Evolutionary conservation across 2,113 vertebrate species (phyloP), one percentile per base, ranked within the genome.

Genomic region (Ptyas mucosa): DNA sequence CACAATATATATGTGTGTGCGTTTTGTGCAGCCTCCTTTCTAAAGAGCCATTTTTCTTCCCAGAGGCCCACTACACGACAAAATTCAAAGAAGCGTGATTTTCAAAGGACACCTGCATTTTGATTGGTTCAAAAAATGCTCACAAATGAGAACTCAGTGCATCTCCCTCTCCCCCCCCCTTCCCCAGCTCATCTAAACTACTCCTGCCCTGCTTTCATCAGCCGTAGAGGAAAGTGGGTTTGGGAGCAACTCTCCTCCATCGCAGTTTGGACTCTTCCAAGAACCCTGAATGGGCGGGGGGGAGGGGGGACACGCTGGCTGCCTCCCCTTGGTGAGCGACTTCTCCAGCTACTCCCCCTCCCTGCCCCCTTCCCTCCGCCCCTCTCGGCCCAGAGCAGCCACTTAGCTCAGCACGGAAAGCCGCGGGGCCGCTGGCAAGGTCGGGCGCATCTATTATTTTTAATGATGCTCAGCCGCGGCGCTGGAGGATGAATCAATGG

Each of bases 321-420:
- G 49, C 85, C 46, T 87, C 43, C n/a, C 87, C 8, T n/a, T 21
- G 34, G 20, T 8, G 87, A 23, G 1, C 7, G 15, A 34, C n/a
- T 88, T 24, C 8, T 20, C 52, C 26, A 23, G n/a, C 2, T 49
- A 46, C 88, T 0, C 26, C 3, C 0, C 52, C 29, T 55, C 5
- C 89, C n/a, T 2, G 0, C 9, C 81, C 9, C 7, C 43, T 1
- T 8, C n/a, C 49, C 85, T 8, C 10, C 43, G 1, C n/a, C 0
- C 0, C 15, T 3, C 0, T 11, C 20, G 39, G 0, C 1, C 39
- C 3, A 57, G 11, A 29, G 46, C 52, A 57, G 2, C 5, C 6
- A 11, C 93, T 89, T 6, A 11, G 3, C 54, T 0, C 91, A 3
- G 55, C 18, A 3, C 57, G 24, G 46, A 0, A n/a, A 86, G 61